A percentile compares a stretch with the other conserved stretches of the same genome.
phyloP scores from a whole-genome alignment of 2,113 vertebrate species.

The Desmodus rotundus region DNA sequence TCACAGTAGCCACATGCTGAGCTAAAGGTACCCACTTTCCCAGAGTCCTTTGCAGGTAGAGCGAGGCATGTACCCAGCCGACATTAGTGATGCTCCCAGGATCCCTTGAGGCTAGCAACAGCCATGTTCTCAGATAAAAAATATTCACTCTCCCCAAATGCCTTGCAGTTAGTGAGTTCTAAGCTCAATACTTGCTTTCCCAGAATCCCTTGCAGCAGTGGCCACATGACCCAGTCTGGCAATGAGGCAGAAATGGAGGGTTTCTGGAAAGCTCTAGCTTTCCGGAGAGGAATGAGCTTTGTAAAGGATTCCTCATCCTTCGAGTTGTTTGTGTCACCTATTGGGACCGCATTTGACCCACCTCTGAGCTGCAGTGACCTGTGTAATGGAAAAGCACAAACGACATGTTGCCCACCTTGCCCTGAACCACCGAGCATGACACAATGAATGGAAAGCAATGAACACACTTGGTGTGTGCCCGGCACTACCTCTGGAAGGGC shows the following conservation, averaged over 20 bases:
- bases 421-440: not conserved
- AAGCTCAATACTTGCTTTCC: constrained; percentile 24
- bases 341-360: not conserved
- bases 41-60: not conserved
- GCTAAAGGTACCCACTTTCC: not conserved
- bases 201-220: not conserved
- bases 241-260: not conserved
- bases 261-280: not conserved
- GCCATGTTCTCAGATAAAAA: constrained; percentile 21
- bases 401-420: not conserved
- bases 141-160: not conserved
- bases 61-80: not conserved
- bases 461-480: not conserved
- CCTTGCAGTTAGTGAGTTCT: not conserved
- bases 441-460: not conserved
- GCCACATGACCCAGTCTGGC: not conserved
- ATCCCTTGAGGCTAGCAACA: constrained; percentile 1
- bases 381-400: not conserved
- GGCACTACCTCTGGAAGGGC: not conserved
- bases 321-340: not conserved
- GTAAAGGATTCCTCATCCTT: not conserved
- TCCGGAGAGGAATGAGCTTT: not conserved
- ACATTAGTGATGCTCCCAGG: constrained; percentile 24
- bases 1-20: not conserved
- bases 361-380: not conserved